A percentile compares a stretch with the other conserved stretches of the same genome.
phyloP scores from a whole-genome alignment of 2,113 vertebrate genomes.

The Hemichromis elongatus region DNA sequence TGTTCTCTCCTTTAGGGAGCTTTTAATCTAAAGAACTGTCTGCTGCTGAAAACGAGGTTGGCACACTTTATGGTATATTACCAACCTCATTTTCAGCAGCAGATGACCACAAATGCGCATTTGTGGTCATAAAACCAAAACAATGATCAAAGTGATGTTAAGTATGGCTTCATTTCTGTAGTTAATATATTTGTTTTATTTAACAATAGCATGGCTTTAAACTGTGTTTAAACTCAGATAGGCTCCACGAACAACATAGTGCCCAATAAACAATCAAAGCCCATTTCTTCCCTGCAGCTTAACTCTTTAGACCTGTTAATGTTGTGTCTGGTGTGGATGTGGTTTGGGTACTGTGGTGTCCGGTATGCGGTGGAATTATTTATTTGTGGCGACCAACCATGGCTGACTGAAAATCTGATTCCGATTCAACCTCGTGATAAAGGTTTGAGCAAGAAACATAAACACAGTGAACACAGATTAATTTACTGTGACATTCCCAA shows the following conservation, averaged over 20 bases:
- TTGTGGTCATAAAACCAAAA: not conserved
- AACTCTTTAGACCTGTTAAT: not conserved
- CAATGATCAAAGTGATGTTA: not conserved
- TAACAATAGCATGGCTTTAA: not conserved
- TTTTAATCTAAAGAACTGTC: not conserved
- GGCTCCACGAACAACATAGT: not conserved
- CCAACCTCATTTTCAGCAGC: too few species aligned
- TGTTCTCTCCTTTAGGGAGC: not conserved
- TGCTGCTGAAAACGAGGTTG: not conserved
- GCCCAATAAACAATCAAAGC: not conserved
- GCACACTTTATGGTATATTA: too few species aligned
- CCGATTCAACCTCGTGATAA: not conserved
- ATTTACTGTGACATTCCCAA: not conserved
- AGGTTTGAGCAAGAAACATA: not conserved
- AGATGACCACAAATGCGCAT: too few species aligned
- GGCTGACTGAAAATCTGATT: not conserved
- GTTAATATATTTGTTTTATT: accelerated
- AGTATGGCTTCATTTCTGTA: not conserved
- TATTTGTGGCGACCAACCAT: not conserved
- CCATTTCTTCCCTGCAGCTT: not conserved
- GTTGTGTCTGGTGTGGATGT: not conserved
- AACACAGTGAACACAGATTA: not conserved
- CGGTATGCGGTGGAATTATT: not conserved
- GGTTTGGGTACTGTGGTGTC: not conserved
- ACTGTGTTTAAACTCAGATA: not conserved